Conservation (phyloP, 1,140 invertebrate genomes). For the Tetranychus cinnabarinus region DNA sequence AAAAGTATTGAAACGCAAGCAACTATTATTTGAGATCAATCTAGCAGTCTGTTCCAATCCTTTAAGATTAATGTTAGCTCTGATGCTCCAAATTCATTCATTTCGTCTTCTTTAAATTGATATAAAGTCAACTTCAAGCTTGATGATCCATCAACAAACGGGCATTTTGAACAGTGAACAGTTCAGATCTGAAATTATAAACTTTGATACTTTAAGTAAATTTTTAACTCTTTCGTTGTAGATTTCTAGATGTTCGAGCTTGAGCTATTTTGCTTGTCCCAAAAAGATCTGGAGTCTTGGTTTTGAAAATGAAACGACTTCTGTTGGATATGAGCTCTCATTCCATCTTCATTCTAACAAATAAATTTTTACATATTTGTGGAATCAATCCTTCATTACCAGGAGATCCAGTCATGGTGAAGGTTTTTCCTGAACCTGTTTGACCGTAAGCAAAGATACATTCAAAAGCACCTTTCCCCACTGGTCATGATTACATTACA, state of each 20-base stretch:
- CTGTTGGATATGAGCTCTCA: slow-evolving; percentile 39
- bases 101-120: slow-evolving; percentile 43
- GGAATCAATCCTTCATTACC: slow-evolving; percentile 95
- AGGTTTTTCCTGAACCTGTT: slow-evolving; percentile 95
- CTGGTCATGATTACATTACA: slow-evolving; percentile 37
- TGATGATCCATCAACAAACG: slow-evolving; percentile 43
- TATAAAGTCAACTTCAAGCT: slow-evolving; percentile 75
- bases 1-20: slow-evolving; percentile 56
- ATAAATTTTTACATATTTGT: slow-evolving; percentile 88
- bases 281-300: too few species aligned
- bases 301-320: slow-evolving; percentile 25
- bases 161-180: slow-evolving; percentile 64
- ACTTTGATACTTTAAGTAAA: slow-evolving; percentile 35
- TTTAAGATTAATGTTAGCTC: slow-evolving; percentile 40
- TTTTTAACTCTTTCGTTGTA: slow-evolving; percentile 95
- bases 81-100: slow-evolving; percentile 35
- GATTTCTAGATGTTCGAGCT: slow-evolving; percentile 65
- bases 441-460: slow-evolving; percentile 99
- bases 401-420: slow-evolving; percentile 98
- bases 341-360: slow-evolving; percentile 54
- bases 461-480: slow-evolving; percentile 94
- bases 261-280: too few species aligned
- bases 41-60: slow-evolving; percentile 59
- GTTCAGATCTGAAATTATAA: slow-evolving; percentile 61
- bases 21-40: slow-evolving; percentile 40